Base-by-base conservation (phyloP, 2,797 vertebrate genomes). In the Aselliscus stoliczkanus region DNA sequence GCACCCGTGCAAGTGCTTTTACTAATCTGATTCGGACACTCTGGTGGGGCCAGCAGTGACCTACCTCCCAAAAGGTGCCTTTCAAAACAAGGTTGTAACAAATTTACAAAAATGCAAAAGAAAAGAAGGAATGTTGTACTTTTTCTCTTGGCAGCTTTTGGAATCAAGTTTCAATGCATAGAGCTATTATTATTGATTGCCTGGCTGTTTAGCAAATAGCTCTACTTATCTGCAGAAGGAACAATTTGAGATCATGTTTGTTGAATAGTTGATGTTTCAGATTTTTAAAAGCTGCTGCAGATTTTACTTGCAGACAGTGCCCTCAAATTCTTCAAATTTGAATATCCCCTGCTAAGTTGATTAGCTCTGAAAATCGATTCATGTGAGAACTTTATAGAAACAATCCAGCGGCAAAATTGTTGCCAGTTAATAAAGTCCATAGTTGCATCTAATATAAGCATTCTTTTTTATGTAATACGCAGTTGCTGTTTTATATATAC, bases 111-210 rank as follows among this genome's bases (percentile, higher is more conserved):
- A 87, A 47, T 56, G 52, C 18, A 50, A 72, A 87, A 90, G 50
- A 91, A 89, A 42, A 4, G 39, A 82, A 31, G 13, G 47, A 86
- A 56, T 76, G 56, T 65, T 67, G 52, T 5, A 15, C 21, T 60
- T 81, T 85, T 52, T 69, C 87, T 88, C 14, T 4, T 15, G 54
- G 18, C 67, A 94, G 73, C 37, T 76, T 67, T 64, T 52, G 27
- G 77, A 67, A 93, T 95, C 56, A 81, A 58, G 73, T 96, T 95
- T 90, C 77, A 62, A 81, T 72, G 20, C 87, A 37, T 25, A 67
- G 37, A 85, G 67, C 54, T 90, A 18, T 69, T 86, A 47, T 44
- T 93, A 93, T 70, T 10, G 47, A 82, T 85, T 58, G 6, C 82
- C 62, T 69, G 21, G 58, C 60, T 81, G 15, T 83, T 94, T 81